Base-by-base conservation (phyloP, 2,797 vertebrate genomes). In the Tenualosa thibaudeaui region DNA sequence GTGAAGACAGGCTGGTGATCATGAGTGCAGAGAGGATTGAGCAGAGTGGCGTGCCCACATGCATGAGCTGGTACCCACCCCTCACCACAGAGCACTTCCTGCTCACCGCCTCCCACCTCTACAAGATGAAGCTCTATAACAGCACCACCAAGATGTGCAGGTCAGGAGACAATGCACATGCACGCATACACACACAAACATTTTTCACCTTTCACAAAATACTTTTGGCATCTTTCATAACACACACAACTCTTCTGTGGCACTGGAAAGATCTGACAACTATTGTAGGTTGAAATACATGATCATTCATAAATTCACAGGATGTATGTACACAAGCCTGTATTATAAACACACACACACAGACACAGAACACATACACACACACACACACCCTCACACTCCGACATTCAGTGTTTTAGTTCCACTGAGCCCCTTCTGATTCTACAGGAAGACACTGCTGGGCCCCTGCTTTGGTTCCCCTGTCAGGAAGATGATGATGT, bases 101-200 rank as follows among this genome's bases (percentile, higher is more conserved):
- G 82, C 95, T 99, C 7, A 90, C 95, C 0, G 94, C 94, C 87
- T 97, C 97, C 13, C 94, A 96, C 85, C 92, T 91, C 81, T 97
- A 97, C 94, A 99, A 99, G 93, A 96, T 98, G 91, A 99, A 98
- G 86, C 96, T 99, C 49, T 96, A 97, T 85, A 97, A 99, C 82
- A 93, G 94, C 0, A 97, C 93, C 0, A 98, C 96, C 43, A 98
- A 96, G 90, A 96, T 96, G 95, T 99, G 98, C 97, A 97, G 98
- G 98, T 99, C 87, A 82, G 10, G 5, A 51, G 83, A 53, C 65
- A 13, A 15, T 13, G 12, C 65, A 68, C 65, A 37, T 26, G 37
- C n/a, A 65, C 24, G 40, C 13, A 40, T 22, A 71, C 31, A 71
- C 26, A 71, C 26, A 71, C 68, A 53, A 40, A 31, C 17, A 78